Percentiles rank a stretch among this genome's conserved stretches.
Conservation (phyloP, 64 coral and sea anemone species). For the Dendronephthya gigantea region DNA sequence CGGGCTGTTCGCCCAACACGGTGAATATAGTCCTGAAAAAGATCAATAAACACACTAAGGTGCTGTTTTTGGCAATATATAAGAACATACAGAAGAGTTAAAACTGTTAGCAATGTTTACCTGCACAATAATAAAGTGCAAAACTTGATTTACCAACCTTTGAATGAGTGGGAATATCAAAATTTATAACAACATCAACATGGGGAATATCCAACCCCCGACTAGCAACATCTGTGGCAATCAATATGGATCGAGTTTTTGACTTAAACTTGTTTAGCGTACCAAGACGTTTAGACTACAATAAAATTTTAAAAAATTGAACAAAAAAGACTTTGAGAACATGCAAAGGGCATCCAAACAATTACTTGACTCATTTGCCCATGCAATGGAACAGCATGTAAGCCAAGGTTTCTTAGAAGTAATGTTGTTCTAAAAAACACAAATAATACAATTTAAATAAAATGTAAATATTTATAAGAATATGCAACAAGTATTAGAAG, state of each 20-base stretch:
- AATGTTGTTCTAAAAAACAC: constrained; percentile 51
- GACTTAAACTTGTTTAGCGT: constrained; percentile 93
- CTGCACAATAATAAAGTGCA: not conserved
- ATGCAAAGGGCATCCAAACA: too few species aligned
- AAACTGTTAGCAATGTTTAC: too few species aligned
- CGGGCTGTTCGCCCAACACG: constrained; percentile 89
- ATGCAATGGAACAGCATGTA: constrained; percentile 87
- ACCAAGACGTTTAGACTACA: constrained; percentile 83
- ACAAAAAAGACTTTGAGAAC: too few species aligned
- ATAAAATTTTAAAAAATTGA: not conserved
- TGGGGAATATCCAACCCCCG: constrained; percentile 91
- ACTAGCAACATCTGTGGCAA: constrained; percentile 91
- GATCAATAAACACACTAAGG: not conserved
- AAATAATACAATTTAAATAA: not conserved
- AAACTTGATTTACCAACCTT: constrained; percentile 44
- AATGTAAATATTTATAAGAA: not conserved
- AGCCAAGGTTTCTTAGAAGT: constrained; percentile 71
- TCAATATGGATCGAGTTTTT: constrained; percentile 73
- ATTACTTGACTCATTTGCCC: constrained; percentile 95
- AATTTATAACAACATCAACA: constrained; percentile 94
- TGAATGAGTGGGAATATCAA: constrained; percentile 98
- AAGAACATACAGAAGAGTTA: too few species aligned
- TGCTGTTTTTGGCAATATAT: too few species aligned
- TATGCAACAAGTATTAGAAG: not conserved
- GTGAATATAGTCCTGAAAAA: constrained; percentile 84